A percentile compares a stretch with the other conserved stretches of the same genome.
phyloP scores from a whole-genome alignment of 1,140 invertebrate species.

The Drosophila sp. region DNA sequence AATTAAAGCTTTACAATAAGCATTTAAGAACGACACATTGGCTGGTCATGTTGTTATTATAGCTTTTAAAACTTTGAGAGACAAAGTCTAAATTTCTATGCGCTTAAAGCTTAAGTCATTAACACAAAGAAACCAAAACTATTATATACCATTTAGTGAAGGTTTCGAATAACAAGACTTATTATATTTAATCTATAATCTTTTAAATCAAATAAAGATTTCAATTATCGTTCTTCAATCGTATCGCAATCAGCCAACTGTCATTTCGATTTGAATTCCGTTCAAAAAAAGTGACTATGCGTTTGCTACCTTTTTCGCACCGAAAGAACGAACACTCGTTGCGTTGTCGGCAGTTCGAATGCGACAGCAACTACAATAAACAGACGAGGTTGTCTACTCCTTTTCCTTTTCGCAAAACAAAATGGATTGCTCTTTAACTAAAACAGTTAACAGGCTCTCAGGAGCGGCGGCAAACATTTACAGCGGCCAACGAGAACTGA shows the following conservation, averaged over 20 bases:
- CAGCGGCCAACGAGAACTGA: constrained; percentile 10
- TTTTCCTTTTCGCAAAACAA: constrained; percentile 82
- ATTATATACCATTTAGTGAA: not conserved
- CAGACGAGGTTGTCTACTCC: constrained; percentile 62
- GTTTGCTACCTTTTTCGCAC: constrained; percentile 25
- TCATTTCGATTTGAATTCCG: not conserved
- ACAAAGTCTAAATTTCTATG: constrained; percentile 58
- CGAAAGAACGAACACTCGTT: constrained; percentile 20
- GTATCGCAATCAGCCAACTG: not conserved
- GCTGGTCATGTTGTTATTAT: constrained; percentile 19
- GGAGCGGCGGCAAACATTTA: constrained; percentile 25
- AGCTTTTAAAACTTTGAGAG: constrained; percentile 60
- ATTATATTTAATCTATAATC: constrained; percentile 9
- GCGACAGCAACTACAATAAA: constrained; percentile 37
- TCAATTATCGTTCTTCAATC: not conserved
- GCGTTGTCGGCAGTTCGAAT: constrained; percentile 1
- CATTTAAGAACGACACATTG: constrained; percentile 12
- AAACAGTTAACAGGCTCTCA: constrained; percentile 82
- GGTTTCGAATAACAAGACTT: constrained; percentile 2
- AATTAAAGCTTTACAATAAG: constrained; percentile 48
- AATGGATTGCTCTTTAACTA: constrained; percentile 84
- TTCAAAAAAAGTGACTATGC: constrained; percentile 7
- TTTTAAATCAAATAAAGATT: not conserved
- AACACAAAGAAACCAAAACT: constrained; percentile 14
- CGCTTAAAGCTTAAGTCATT: constrained; percentile 71